Base-by-base conservation (phyloP, 2,797 vertebrate genomes). In the Myotis pilosus region DNA sequence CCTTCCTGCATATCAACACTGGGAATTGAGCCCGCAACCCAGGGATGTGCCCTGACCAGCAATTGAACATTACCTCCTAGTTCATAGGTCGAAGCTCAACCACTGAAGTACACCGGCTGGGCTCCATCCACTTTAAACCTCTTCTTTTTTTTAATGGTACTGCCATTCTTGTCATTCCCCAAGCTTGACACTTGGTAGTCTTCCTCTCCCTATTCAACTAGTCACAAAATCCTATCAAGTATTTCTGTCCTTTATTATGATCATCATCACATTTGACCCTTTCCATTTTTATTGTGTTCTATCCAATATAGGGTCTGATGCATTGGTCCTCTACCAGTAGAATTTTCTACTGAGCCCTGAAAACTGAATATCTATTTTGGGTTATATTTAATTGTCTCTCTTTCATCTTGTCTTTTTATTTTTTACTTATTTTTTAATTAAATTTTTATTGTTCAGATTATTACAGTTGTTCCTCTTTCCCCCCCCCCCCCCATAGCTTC, bases 361-460 rank as follows among this genome's bases (percentile, higher is more conserved):
- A 92, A 62, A 28, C 72, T 91, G 47, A 85, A 53, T 38, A 66
- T 69, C 72, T 71, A 22, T 82, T 93, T 96, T 88, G 83, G 53
- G 76, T 92, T 66, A 72, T 57, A 75, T 19, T 60, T 90, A 49
- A 49, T 49, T 49, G 16, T 75, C 12, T 36, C 47, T 79, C 55
- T 86, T 28, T 89, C 36, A 81, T n/a, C 38, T 71, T 75, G 38
- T 64, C 44, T 69, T 85, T 94, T 89, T 41, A 41, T 41, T 41
- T 41, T 41, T 41, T 41, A 41, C 38, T 41, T 41, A 41, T 41
- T 41, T 41, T 36, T 41, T 41, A 41, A 41, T 41, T 41, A 41
- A 5, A 41, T 41, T 41, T 41, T 41, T 41, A 41, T 41, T 41
- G 38, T 41, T 41, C 38, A 41, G 38, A 41, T 41, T 41, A 41